These are phyloP conservation scores for Meta bourneti DNA, from an alignment of 2,888 invertebrate species.

Conservation along the genomic window DNA sequence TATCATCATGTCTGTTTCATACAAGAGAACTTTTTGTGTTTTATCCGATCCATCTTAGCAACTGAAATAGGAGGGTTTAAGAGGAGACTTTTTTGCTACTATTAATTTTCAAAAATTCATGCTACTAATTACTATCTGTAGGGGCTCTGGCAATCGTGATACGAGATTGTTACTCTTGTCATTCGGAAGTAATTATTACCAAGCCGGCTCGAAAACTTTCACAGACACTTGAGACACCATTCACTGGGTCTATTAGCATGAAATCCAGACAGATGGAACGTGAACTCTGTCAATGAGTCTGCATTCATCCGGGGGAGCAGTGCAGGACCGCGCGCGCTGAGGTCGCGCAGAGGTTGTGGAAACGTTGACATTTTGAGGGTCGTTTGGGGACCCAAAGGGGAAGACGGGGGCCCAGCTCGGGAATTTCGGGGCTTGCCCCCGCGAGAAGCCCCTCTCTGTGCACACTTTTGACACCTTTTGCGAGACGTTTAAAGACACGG, in stretches of 20 bases:
- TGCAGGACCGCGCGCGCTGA: slow-evolving; percentile 29
- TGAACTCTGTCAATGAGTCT: slow-evolving; percentile 29
- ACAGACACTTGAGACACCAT: not conserved
- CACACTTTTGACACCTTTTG: slow-evolving; percentile 18
- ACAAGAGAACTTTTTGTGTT: no score
- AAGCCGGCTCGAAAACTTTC: no score
- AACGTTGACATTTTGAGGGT: slow-evolving; percentile 67
- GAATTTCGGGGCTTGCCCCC: slow-evolving; percentile 37
- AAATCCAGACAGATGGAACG: slow-evolving; percentile 20
- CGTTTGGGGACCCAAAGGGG: slow-evolving; percentile 45
- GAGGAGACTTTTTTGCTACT: no score
- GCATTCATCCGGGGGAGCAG: not conserved
- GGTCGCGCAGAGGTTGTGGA: slow-evolving; percentile 70
- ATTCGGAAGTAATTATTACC: no score
- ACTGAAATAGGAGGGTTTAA: no score
- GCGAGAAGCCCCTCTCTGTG: not conserved
- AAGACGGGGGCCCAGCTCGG: slow-evolving; percentile 50
- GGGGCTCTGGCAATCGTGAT: no score
- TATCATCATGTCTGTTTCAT: no score
- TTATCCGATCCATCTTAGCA: no score
- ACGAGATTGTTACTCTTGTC: no score
- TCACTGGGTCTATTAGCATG: not conserved
- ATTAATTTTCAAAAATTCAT: no score
- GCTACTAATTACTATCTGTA: no score
- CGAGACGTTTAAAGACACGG: not conserved